phyloP scores from a whole-genome alignment of 2,888 invertebrate genomes.

The Eurois occulta region DNA sequence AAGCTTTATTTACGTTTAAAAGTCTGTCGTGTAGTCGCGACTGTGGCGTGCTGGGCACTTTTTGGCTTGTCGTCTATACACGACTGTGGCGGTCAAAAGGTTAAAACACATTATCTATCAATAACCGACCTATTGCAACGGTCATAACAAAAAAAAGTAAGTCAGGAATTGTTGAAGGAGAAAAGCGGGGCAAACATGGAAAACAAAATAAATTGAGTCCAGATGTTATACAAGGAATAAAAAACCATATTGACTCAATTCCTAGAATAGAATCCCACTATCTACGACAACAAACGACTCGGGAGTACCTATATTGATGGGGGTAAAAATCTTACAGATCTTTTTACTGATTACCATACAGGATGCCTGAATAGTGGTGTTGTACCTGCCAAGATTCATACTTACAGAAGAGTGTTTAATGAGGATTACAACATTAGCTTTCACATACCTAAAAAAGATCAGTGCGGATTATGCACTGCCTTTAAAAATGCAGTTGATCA shows the following conservation, averaged over 20 bases:
- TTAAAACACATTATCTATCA: conserved; percentile 59
- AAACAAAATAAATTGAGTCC: conserved; percentile 41
- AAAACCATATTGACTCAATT: conserved; percentile 54
- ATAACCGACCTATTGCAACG: conserved; percentile 57
- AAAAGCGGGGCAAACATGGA: too few species aligned
- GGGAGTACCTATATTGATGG: conserved; percentile 58
- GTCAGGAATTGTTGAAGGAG: too few species aligned
- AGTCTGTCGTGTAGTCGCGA: too few species aligned
- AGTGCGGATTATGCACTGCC: conserved; percentile 35
- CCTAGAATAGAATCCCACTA: conserved; percentile 60
- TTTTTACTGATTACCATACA: conserved; percentile 18
- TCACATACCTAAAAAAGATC: conserved; percentile 45
- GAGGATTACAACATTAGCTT: conserved; percentile 43
- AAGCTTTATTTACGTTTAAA: too few species aligned
- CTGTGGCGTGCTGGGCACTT: too few species aligned
- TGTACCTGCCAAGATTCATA: conserved; percentile 37
- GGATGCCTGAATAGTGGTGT: conserved; percentile 31
- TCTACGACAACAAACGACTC: conserved; percentile 47
- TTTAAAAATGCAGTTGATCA: conserved; percentile 46
- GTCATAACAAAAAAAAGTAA: conserved; percentile 47
- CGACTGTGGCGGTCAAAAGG: too few species aligned
- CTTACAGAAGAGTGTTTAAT: conserved; percentile 34
- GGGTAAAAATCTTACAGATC: conserved; percentile 47
- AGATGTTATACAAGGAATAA: conserved; percentile 38
- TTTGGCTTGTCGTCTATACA: too few species aligned